Evolutionary conservation across 2,888 invertebrate species (phyloP).

Genomic region (Protula sp.): DNA sequence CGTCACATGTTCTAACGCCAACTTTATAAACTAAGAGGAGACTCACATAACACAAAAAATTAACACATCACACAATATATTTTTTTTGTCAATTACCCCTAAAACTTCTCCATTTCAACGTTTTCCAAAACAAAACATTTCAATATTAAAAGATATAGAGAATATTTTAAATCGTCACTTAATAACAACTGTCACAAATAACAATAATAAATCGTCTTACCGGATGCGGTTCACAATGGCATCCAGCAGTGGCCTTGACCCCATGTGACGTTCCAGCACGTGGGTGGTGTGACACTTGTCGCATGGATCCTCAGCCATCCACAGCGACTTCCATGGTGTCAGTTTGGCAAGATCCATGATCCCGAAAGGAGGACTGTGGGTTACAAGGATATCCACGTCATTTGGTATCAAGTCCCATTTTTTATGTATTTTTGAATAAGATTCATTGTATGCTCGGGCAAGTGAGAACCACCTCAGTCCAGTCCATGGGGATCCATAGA

Average conservation of each 20-base stretch:
- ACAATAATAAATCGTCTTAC: not conserved
- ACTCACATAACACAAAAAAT: not conserved
- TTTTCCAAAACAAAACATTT: not conserved
- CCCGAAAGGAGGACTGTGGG: conserved; percentile 40
- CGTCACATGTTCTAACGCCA: not conserved
- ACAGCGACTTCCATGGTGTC: not conserved
- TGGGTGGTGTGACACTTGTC: not conserved
- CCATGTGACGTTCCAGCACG: not conserved
- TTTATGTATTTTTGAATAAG: conserved; percentile 23
- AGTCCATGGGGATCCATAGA: conserved; percentile 44
- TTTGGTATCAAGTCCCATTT: conserved; percentile 36
- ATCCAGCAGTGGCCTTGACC: not conserved
- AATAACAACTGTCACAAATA: not conserved
- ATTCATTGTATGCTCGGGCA: conserved; percentile 32
- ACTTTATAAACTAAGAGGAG: not conserved
- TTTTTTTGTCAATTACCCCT: no score
- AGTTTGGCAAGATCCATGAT: conserved; percentile 28
- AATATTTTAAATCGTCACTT: not conserved
- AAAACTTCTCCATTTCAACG: no score
- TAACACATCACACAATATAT: no score
- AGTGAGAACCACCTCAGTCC: conserved; percentile 29
- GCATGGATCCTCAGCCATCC: not conserved
- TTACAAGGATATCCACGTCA: conserved; percentile 39
- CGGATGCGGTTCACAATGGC: not conserved
- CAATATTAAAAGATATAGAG: not conserved